Evolutionary conservation across 2,113 vertebrate species (phyloP).

Genomic region (Chamaea fasciata): DNA sequence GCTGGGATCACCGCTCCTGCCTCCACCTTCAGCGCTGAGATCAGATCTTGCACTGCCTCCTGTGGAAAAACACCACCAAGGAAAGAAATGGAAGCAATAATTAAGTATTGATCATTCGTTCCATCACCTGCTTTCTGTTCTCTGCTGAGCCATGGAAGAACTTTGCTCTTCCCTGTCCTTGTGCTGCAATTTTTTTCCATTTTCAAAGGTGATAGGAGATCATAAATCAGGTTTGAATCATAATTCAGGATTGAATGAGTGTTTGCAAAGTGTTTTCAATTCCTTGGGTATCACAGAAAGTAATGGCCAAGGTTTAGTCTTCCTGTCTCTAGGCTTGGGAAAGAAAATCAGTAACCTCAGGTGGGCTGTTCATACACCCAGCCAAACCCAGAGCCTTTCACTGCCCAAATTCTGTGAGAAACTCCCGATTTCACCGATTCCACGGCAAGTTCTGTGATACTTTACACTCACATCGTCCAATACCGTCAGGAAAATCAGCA

Average conservation of each 20-base stretch:
- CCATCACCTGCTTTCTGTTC: neutral
- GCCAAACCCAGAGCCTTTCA: neutral
- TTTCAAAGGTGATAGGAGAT: neutral
- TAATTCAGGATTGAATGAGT: neutral
- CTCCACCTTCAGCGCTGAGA: slow-evolving; percentile 76
- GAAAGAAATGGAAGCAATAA: neutral
- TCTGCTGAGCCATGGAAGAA: neutral
- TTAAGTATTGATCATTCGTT: neutral
- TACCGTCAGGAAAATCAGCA: neutral
- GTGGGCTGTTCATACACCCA: neutral
- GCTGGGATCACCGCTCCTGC: slow-evolving; percentile 70
- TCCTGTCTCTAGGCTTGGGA: neutral
- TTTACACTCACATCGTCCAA: neutral
- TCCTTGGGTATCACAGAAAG: neutral
- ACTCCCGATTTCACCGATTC: neutral
- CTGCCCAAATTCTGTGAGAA: neutral
- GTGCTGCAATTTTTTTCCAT: neutral
- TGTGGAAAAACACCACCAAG: slow-evolving; percentile 31
- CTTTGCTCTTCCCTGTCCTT: neutral
- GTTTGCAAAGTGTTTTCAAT: neutral
- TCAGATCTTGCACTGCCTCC: slow-evolving; percentile 84
- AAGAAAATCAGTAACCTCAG: neutral
- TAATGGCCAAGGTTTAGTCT: neutral
- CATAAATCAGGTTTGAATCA: neutral
- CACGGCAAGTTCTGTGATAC: neutral